Evolutionary conservation across 2,888 invertebrate genomes (phyloP).

Genomic region (Synergus umbraculus): DNA sequence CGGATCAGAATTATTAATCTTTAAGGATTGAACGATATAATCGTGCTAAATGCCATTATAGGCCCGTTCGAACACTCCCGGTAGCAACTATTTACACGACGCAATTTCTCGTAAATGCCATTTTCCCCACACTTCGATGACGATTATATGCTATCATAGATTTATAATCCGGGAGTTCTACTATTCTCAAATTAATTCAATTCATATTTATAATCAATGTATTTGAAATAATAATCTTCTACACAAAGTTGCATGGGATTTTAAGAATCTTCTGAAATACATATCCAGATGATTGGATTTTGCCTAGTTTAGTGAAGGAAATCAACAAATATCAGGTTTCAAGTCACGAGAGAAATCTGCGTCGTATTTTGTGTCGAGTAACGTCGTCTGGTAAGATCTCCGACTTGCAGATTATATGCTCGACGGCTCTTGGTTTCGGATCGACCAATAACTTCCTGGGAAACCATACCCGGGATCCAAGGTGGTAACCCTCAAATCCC

Average conservation of each 20-base stretch:
- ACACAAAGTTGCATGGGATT: no score
- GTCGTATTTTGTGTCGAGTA: constrained; percentile 13
- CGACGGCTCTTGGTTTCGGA: constrained; percentile 36
- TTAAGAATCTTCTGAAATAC: no score
- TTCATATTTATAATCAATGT: no score
- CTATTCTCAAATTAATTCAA: no score
- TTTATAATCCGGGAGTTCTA: no score
- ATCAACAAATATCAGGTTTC: constrained; percentile 3
- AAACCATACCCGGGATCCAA: constrained; percentile 59
- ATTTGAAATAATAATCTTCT: no score
- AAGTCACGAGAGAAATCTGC: neutral
- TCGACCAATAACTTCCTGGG: constrained; percentile 63
- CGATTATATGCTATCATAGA: no score
- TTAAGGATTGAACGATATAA: constrained; percentile 69
- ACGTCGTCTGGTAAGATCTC: neutral
- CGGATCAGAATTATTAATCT: constrained; percentile 68
- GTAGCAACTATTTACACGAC: constrained; percentile 40
- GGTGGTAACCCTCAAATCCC: constrained; percentile 58
- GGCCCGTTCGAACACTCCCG: constrained; percentile 47
- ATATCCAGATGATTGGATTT: no score
- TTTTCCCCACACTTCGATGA: neutral
- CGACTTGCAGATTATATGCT: constrained; percentile 10
- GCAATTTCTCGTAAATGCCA: neutral
- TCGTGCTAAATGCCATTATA: constrained; percentile 67
- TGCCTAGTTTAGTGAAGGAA: neutral